Evolutionary conservation across 2,797 vertebrate genomes (phyloP), one percentile per base, ranked within the genome.

Genomic region (Cryptoblepharus egeriae): DNA sequence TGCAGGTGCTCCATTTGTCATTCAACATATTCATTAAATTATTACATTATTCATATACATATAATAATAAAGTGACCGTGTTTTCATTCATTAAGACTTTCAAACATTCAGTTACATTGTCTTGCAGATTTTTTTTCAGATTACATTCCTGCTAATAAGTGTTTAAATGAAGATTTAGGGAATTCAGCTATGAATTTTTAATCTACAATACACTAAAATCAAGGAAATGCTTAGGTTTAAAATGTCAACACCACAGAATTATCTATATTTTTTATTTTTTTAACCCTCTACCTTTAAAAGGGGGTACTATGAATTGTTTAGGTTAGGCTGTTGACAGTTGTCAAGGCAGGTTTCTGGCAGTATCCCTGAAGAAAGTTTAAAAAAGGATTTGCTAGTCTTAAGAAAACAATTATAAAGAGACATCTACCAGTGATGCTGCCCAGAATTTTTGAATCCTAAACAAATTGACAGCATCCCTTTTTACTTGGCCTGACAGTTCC

Each of bases 1-100:
- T 98, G 97, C 97, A 96, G 95, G 93, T 95, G 97, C 92, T 95
- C 93, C 89, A 93, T 87, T 88, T 89, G 90, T 90, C 93, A 89
- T 94, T 83, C 85, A 95, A 96, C 93, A 82, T 87, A 93, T 84
- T 93, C 91, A 86, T 87, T 89, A 92, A 90, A 82, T 75, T 89
- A 95, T 88, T 85, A 93, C 84, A 91, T 83, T 85, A 92, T 77
- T 92, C 22, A 83, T 91, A n/a, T n/a, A n/a, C n/a, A 89, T 87
- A 69, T 73, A n/a, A 91, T 68, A 91, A 94, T 95, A 96, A 95
- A 96, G 95, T 95, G 94, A 95, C 93, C 91, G 91, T 91, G 92
- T 92, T 94, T 91, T 90, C 89, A 89, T 91, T 89, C 89, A 90
- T 85, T 90, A 92, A 88, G 89, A 92, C 84, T 93, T 93, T 77